These are phyloP conservation scores for Lycorma delicatula DNA, from an alignment of 1,140 invertebrate species.

Conservation along the genomic window DNA sequence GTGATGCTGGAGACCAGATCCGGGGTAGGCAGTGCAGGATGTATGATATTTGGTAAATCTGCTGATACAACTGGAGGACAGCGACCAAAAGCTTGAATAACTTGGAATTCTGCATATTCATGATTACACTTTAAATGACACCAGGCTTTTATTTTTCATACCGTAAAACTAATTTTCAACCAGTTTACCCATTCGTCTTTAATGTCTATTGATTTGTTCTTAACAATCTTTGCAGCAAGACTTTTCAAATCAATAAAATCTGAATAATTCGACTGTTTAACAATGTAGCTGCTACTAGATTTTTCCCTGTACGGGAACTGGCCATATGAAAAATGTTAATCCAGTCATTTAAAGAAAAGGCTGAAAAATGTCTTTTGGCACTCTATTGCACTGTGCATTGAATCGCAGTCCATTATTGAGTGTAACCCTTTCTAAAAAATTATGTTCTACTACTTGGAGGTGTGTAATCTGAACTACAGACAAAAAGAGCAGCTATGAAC, in stretches of 20 bases:
- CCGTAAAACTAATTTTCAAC: background rate
- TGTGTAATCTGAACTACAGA: constrained; percentile 9
- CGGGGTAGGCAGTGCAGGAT: too few relatives aligned
- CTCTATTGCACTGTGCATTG: constrained; percentile 17
- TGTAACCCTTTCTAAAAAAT: constrained; percentile 25
- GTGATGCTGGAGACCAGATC: too few relatives aligned
- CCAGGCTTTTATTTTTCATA: constrained; percentile 7
- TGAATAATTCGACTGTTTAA: constrained; percentile 9
- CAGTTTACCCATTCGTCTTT: background rate
- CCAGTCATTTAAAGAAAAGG: constrained; percentile 4
- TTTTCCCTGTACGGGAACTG: background rate
- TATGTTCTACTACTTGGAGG: constrained; percentile 24
- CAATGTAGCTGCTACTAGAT: background rate
- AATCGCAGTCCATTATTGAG: constrained; percentile 25
- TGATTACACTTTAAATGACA: background rate
- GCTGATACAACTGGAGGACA: background rate
- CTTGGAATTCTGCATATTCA: background rate
- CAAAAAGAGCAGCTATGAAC: constrained; percentile 15
- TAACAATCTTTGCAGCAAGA: background rate
- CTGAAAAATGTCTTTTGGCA: constrained; percentile 2
- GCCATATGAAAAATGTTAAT: constrained; percentile 8
- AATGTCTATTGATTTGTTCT: background rate
- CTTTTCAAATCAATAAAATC: constrained; percentile 6
- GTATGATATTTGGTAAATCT: constrained; percentile 4
- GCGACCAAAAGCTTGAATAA: constrained; percentile 9